Percentiles rank a stretch among this genome's conserved stretches.
phyloP scores from a whole-genome alignment of 2,797 vertebrate genomes.

The Spinus olivaceus region DNA sequence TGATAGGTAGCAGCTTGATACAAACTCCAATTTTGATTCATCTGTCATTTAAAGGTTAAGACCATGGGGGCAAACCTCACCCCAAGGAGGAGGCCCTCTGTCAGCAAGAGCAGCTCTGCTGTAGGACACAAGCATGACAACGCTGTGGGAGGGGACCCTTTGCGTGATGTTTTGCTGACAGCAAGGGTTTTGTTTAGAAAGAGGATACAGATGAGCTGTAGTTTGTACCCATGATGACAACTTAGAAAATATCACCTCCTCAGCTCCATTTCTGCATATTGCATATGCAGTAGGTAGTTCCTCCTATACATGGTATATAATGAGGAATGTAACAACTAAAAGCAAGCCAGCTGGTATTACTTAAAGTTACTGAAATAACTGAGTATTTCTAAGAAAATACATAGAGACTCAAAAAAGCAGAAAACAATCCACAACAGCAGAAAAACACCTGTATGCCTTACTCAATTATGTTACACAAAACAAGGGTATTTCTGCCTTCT shows the following conservation, averaged over 20 bases:
- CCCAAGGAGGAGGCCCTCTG: not conserved
- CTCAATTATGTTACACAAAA: not conserved
- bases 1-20: not conserved
- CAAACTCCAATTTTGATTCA: not conserved
- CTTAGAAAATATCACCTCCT: not conserved
- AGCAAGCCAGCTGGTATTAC: not conserved
- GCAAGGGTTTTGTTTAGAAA: not conserved
- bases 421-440: not conserved
- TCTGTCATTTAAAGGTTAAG: not conserved
- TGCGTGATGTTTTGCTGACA: not conserved
- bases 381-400: not conserved
- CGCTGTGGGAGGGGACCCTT: not conserved
- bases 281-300: not conserved
- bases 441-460: not conserved
- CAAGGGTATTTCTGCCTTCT: not conserved
- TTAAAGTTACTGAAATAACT: not conserved
- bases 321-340: not conserved
- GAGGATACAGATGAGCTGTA: not conserved
- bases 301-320: rapidly evolving
- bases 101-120: not conserved
- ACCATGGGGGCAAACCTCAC: not conserved
- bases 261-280: not conserved
- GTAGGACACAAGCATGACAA: not conserved
- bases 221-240: not conserved
- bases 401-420: not conserved